These are phyloP conservation scores for Diloba caeruleocephala DNA, from an alignment of 2,888 invertebrate genomes.

Conservation along the genomic window DNA sequence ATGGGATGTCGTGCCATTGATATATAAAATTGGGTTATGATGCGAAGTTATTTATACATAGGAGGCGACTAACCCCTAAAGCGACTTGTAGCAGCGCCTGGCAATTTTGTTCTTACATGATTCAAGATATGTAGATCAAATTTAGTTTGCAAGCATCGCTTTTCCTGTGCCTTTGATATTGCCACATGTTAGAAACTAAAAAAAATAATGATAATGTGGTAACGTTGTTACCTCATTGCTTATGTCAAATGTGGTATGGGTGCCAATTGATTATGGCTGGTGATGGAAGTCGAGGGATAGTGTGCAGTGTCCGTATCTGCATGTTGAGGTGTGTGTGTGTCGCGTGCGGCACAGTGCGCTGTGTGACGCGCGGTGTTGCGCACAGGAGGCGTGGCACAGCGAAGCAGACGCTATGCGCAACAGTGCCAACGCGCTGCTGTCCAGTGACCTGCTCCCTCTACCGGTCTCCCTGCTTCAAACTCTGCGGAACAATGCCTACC, in stretches of 20 bases:
- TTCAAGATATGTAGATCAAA: no score
- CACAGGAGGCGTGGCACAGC: constrained; percentile 58
- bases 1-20: neutral
- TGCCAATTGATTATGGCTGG: neutral
- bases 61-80: no score
- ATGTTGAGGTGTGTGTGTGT: constrained; percentile 1
- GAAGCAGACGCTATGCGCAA: constrained; percentile 91
- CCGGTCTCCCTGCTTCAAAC: constrained; percentile 84
- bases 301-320: neutral
- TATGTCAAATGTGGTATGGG: neutral
- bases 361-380: constrained; percentile 48
- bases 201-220: no score
- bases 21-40: no score
- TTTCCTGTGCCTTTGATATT: no score
- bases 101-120: no score
- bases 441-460: constrained; percentile 91
- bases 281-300: neutral
- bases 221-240: constrained; percentile 3
- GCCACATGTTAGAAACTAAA: no score
- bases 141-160: no score
- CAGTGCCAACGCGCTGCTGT: constrained; percentile 94
- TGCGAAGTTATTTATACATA: neutral
- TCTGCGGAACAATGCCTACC: constrained; percentile 72
- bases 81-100: no score
- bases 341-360: constrained; percentile 6